Conservation (phyloP, 2,888 invertebrate species). For the Pediacus dermestoides region DNA sequence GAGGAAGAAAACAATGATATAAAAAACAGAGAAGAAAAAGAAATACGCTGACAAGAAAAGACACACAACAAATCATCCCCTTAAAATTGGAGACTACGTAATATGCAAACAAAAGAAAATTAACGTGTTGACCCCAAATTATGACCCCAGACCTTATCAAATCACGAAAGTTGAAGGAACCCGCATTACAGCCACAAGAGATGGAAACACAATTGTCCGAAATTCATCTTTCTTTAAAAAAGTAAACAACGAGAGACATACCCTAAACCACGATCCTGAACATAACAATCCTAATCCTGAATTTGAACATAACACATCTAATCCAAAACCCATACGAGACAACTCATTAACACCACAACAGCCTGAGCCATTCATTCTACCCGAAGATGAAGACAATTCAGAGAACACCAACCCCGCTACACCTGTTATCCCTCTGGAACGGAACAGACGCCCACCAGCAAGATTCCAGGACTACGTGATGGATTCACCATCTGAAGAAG, state of each 20-base stretch:
- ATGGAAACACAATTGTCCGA: background rate
- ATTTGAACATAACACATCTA: too few relatives aligned
- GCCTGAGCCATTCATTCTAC: too few relatives aligned
- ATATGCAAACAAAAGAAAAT: slow-evolving; percentile 11
- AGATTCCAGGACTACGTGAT: too few relatives aligned
- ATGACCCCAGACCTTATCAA: slow-evolving; percentile 12
- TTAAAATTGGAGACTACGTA: slow-evolving; percentile 13
- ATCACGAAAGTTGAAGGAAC: slow-evolving; percentile 9
- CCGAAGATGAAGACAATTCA: too few relatives aligned
- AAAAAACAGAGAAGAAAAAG: slow-evolving; percentile 6
- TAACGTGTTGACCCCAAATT: slow-evolving; percentile 9
- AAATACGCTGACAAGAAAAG: slow-evolving; percentile 4
- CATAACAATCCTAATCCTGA: background rate
- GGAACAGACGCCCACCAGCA: too few relatives aligned
- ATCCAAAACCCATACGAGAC: too few relatives aligned
- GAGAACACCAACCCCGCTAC: too few relatives aligned
- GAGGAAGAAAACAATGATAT: background rate
- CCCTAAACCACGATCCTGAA: background rate
- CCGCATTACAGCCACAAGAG: slow-evolving; percentile 8
- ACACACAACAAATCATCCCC: too few relatives aligned
- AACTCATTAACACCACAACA: too few relatives aligned
- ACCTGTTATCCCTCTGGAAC: too few relatives aligned
- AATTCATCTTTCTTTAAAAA: slow-evolving; percentile 2
- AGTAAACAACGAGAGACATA: too few relatives aligned
- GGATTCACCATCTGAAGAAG: too few relatives aligned